Base-by-base conservation (phyloP, 2,888 invertebrate genomes). In the Clostera curtula region DNA sequence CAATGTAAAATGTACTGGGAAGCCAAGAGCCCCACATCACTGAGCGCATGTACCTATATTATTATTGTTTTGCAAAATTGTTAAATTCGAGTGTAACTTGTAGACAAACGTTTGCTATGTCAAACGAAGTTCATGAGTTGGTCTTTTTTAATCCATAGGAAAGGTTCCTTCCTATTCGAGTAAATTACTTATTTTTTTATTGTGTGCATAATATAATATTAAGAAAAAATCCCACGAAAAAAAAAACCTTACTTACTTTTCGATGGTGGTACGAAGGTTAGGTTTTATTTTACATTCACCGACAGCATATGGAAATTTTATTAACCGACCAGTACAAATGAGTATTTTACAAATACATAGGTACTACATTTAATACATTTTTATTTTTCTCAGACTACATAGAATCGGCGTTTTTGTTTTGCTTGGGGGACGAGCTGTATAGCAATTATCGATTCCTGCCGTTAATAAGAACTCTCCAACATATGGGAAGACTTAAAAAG, bases 1-100 rank as follows among this genome's bases (percentile, higher is more conserved):
- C 79, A 80, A 36, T 80, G 80, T 41, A 77, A 75, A 43, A 67
- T 73, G 70, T 43, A 33, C 11, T 64, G 64, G 62, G 76, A 77
- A 8, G 50, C 62, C 20, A 64, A 61, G 18, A 69, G 69, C 14
- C 16, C 28, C 1, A 75, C 74, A 0, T 35, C 75, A 0, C 17
- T 35, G 1, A 61, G 54, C 15, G 69, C 74, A 11, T 43, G 76
- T 75, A 45, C 40, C 40, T 45, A 13, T 14, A 16, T 24, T 5
- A 22, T 24, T 19, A 12, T 20, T 9, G 7, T 3, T 9, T 21
- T 22, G 12, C 12, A 13, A 41, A 38, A 41, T 35, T 29, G 24
- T 20, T 25, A 2, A n/a, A 15, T 24, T 11, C 12, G 7, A 11
- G 4, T 5, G 3, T 3, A 12, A 1, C 18, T 25, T 9, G 2